A percentile compares a stretch with the other conserved stretches of the same genome.
Conservation (phyloP, 2,113 vertebrate species). For the Leptobrachium leishanense region DNA sequence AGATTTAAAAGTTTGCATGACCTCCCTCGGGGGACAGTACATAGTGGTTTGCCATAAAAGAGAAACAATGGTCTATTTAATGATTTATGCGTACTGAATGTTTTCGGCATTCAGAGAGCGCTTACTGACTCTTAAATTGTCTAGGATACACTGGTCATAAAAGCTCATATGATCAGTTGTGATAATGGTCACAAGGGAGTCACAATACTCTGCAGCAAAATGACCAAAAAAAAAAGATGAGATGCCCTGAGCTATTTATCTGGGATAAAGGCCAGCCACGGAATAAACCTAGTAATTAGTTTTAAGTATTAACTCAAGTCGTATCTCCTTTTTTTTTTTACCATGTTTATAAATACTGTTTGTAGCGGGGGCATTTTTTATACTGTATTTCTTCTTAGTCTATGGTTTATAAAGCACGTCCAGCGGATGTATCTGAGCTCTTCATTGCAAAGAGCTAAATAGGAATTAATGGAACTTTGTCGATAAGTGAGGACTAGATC, state of each 20-base stretch:
- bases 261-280: neutral
- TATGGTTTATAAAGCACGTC: constrained; percentile 24
- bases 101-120: too few relatives aligned
- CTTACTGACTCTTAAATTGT: too few relatives aligned
- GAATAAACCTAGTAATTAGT: neutral
- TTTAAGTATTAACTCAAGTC: neutral
- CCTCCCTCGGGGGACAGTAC: too few relatives aligned
- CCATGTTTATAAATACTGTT: constrained; percentile 24
- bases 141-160: too few relatives aligned
- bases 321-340: constrained; percentile 25
- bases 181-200: too few relatives aligned
- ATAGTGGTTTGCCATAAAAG: too few relatives aligned
- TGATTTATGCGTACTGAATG: too few relatives aligned
- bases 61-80: too few relatives aligned
- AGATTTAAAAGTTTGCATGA: too few relatives aligned
- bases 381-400: constrained; percentile 16
- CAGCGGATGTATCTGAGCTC: neutral
- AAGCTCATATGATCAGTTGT: too few relatives aligned
- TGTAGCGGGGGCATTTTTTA: constrained; percentile 28
- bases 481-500: neutral
- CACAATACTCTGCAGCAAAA: neutral
- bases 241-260: neutral
- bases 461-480: constrained; percentile 2
- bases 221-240: neutral
- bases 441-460: neutral